phyloP scores from a whole-genome alignment of 2,797 vertebrate genomes.

The Pangasius larnaudii region DNA sequence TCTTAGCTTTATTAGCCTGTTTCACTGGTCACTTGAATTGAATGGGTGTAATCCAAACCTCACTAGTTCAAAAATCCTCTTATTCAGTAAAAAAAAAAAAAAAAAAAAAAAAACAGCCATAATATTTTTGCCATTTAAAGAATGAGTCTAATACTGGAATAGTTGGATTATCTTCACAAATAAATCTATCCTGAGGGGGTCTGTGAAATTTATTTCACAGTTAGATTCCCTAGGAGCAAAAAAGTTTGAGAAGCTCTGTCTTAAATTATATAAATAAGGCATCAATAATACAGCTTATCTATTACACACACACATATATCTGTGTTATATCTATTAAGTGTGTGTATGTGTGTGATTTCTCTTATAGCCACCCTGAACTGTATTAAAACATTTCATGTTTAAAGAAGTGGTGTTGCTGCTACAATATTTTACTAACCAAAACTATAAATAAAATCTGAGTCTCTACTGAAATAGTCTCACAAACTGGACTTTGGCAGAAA shows the following conservation, averaged over 20 bases:
- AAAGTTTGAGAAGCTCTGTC: background rate
- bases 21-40: background rate
- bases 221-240: background rate
- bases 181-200: background rate
- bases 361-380: background rate
- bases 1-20: background rate
- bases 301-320: too few relatives aligned
- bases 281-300: background rate
- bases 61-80: background rate
- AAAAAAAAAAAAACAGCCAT: background rate
- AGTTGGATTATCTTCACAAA: background rate
- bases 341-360: background rate
- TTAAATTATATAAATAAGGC: background rate
- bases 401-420: background rate
- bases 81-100: background rate
- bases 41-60: background rate
- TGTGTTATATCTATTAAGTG: background rate
- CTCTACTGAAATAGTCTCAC: background rate
- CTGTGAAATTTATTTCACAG: background rate
- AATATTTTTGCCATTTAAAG: background rate
- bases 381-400: background rate
- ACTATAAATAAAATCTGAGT: background rate
- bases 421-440: background rate
- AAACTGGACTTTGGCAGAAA: background rate
- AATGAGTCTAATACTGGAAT: background rate